A percentile compares a stretch with the other conserved stretches of the same genome.
These are phyloP conservation scores for Altica lythri DNA, from an alignment of 2,888 invertebrate genomes.

Conservation along the genomic window DNA sequence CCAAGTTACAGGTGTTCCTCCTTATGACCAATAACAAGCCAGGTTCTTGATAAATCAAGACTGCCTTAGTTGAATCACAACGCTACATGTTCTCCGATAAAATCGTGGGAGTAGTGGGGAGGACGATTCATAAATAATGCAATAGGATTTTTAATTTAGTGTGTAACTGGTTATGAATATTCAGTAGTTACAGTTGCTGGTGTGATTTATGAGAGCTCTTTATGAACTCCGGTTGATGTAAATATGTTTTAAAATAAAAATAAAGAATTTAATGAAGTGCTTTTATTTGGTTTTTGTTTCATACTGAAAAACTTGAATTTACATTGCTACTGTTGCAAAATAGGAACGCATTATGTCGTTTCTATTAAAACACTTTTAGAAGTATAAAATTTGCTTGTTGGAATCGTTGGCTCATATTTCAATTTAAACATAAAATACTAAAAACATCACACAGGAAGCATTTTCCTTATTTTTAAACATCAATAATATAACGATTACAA, in stretches of 20 bases:
- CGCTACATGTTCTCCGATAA: constrained; percentile 5
- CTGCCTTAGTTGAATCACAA: constrained; percentile 17
- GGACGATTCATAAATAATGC: constrained; percentile 24
- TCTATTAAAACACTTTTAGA: too few species aligned
- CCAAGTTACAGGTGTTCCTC: constrained; percentile 28
- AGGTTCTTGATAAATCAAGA: constrained; percentile 19
- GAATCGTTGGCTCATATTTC: too few species aligned
- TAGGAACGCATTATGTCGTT: too few species aligned
- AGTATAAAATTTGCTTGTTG: too few species aligned
- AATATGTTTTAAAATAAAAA: constrained; percentile 16
- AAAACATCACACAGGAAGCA: too few species aligned
- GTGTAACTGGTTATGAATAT: constrained; percentile 21
- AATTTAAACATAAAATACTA: too few species aligned
- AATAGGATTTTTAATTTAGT: constrained; percentile 23
- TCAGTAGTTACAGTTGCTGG: constrained; percentile 16
- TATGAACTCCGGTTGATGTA: constrained; percentile 19
- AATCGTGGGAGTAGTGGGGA: constrained; percentile 20
- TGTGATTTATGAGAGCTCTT: constrained; percentile 22
- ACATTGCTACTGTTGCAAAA: neutral
- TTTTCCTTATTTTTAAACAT: too few species aligned
- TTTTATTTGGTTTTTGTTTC: constrained; percentile 7
- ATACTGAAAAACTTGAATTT: too few species aligned
- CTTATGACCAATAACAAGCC: constrained; percentile 21
- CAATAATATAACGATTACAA: too few species aligned
- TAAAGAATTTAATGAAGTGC: constrained; percentile 16